Evolutionary conservation across 1,140 invertebrate species (phyloP), one percentile per base, ranked within the genome.

Genomic region (Drosophila suzukii): DNA sequence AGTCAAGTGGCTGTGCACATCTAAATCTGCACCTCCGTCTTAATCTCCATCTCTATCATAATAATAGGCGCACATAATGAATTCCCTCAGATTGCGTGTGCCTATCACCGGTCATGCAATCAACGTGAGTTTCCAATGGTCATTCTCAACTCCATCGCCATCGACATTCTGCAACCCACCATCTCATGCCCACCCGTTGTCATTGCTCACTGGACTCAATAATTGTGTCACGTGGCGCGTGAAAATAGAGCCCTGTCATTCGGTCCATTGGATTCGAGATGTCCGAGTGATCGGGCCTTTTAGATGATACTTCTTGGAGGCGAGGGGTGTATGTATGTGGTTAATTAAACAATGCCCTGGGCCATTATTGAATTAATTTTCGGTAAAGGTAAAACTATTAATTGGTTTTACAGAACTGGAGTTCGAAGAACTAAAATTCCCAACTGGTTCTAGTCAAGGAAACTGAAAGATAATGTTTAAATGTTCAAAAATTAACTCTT

Each of bases 141-240:
- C 66, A 65, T 47, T n/a, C 46, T 20, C n/a, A 41, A 44, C 17
- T 44, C 12, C 49, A 27, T 27, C 27, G 27, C 20, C 20, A 20
- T 20, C 20, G 20, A 20, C 20, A 20, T 20, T 20, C 20, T 3
- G 27, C 27, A 27, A 3, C 27, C 32, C 32, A 34, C 32, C 10
- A 36, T 53, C 10, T 20, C 0, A 20, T 20, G 0, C 20, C 32
- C 17, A 27, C 32, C 13, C 27, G 34, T 71, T 70, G 74, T 70
- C 36, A 32, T 11, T 38, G 62, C 38, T 50, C 73, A 77, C 50
- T 77, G 63, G 43, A 6, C 57, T 55, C 75, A 43, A 71, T 77
- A 70, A 77, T 77, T 77, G 74, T 77, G 74, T 62, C 75, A 77
- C 75, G 63, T 77, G 75, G 75, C 56, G 44, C 73, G 65, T 77